Evolutionary conservation across 2,888 invertebrate species (phyloP).

Genomic region (Ormia ochracea): DNA sequence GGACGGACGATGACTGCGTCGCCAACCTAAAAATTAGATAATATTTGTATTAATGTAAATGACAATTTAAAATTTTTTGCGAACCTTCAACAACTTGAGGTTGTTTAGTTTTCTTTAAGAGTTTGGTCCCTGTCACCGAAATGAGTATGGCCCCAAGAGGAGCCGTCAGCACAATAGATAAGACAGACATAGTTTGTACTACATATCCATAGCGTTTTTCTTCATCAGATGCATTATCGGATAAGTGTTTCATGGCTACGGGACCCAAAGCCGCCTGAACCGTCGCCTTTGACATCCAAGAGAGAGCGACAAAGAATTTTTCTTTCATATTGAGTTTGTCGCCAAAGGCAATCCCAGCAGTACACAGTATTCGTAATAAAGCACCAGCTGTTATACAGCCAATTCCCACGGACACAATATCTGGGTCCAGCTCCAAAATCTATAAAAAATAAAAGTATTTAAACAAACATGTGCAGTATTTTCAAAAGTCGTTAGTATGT

Average conservation of each 20-base stretch:
- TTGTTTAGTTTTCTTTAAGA: conserved; percentile 86
- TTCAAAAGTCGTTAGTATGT: neutral
- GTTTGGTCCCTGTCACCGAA: conserved; percentile 85
- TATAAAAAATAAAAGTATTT: conserved; percentile 64
- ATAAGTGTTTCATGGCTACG: conserved; percentile 83
- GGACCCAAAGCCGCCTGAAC: conserved; percentile 94
- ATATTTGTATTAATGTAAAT: neutral
- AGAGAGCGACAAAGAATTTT: conserved; percentile 91
- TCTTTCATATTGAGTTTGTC: conserved; percentile 91
- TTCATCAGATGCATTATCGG: conserved; percentile 75
- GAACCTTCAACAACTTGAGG: conserved; percentile 82
- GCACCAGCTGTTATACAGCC: conserved; percentile 83
- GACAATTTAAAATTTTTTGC: neutral
- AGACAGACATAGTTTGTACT: conserved; percentile 86
- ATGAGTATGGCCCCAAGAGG: conserved; percentile 90
- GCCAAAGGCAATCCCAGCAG: conserved; percentile 84
- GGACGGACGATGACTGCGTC: conserved; percentile 87
- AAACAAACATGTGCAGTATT: neutral
- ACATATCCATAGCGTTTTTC: conserved; percentile 82
- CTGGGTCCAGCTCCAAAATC: conserved; percentile 84
- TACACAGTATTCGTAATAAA: conserved; percentile 82
- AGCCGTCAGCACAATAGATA: conserved; percentile 90
- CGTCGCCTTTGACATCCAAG: conserved; percentile 98
- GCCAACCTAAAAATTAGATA: conserved; percentile 80
- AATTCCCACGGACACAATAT: conserved; percentile 83